Evolutionary conservation across 2,113 vertebrate species (phyloP).

Genomic region (Petrocephalus microphthalmus): DNA sequence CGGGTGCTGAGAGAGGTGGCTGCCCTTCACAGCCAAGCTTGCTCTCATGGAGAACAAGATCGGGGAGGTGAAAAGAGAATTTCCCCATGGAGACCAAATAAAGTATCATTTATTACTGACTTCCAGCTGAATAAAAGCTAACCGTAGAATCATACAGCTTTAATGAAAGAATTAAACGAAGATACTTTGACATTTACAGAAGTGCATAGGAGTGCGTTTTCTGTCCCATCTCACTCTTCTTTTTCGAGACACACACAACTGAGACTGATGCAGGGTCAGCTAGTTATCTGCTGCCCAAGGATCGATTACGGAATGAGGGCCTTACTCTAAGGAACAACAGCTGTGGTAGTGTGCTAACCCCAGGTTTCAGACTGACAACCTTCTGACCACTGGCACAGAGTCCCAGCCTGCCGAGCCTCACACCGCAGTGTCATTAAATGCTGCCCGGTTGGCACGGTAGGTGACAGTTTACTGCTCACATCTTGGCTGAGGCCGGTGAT

Average conservation of each 20-base stretch:
- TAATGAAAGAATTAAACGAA: background rate
- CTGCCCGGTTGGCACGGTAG: background rate
- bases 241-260: background rate
- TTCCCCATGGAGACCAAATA: too few species aligned
- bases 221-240: background rate
- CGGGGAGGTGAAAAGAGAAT: too few species aligned
- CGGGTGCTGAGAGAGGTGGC: too few species aligned
- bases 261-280: background rate
- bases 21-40: too few species aligned
- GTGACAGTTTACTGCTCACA: background rate
- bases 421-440: background rate
- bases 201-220: background rate
- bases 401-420: background rate
- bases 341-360: background rate
- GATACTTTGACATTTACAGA: background rate
- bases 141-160: background rate
- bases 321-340: background rate
- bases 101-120: background rate
- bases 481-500: background rate
- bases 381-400: background rate
- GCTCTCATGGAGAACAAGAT: too few species aligned
- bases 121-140: background rate
- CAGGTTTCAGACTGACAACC: background rate
- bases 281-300: background rate
- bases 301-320: background rate